Evolutionary conservation across 2,113 vertebrate genomes (phyloP).

Genomic region (Steatornis caripensis): DNA sequence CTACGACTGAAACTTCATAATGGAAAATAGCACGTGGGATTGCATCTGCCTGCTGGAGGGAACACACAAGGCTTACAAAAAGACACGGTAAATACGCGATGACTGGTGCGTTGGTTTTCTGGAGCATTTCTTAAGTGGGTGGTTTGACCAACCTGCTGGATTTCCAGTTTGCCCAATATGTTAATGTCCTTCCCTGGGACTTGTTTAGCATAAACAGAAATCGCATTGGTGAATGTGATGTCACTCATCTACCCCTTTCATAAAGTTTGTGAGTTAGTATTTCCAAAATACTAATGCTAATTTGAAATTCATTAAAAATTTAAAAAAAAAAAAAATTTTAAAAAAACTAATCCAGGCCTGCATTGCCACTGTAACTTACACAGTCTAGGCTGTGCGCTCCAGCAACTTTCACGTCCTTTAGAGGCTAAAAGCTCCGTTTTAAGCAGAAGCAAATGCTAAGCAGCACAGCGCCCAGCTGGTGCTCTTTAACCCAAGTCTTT

Average conservation of each 20-base stretch:
- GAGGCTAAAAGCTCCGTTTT: background rate
- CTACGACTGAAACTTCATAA: background rate
- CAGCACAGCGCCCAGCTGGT: conserved; percentile 28
- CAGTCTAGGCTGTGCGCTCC: background rate
- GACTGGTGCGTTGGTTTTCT: background rate
- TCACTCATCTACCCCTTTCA: background rate
- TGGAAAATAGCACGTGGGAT: background rate
- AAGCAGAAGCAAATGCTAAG: background rate
- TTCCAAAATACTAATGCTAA: background rate
- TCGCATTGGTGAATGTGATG: background rate
- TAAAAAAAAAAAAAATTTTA: too few relatives aligned
- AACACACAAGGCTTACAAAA: background rate
- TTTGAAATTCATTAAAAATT: background rate
- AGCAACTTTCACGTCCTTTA: background rate
- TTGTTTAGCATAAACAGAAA: background rate
- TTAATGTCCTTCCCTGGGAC: background rate
- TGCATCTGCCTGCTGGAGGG: background rate
- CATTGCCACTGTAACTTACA: background rate
- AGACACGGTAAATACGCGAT: too few relatives aligned
- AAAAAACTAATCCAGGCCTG: too few relatives aligned
- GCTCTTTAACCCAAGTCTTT: background rate
- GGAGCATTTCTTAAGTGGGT: background rate
- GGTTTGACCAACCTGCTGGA: background rate
- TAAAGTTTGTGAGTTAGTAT: background rate
- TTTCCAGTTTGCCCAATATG: background rate